A percentile compares a stretch with the other conserved stretches of the same genome.
Evolutionary conservation across 53 echinoderm and acorn worm genomes (phyloP).

Genomic region (Stichopus horrens): DNA sequence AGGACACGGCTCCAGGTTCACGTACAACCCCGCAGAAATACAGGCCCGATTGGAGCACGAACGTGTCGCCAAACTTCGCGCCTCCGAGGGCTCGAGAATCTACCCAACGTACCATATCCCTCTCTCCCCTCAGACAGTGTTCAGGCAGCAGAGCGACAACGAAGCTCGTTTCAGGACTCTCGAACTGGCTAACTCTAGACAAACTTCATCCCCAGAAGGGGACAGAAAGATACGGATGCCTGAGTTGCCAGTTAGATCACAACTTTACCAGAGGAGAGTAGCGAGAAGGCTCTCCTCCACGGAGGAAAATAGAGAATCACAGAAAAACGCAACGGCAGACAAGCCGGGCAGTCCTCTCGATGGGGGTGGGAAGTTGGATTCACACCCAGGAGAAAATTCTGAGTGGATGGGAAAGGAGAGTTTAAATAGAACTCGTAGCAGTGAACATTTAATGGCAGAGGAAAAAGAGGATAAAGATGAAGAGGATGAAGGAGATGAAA

Average conservation of each 20-base stretch:
- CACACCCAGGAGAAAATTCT: not conserved
- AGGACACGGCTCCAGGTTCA: slow-evolving; percentile 81
- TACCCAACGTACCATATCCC: slow-evolving; percentile 60
- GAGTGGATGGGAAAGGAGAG: not conserved
- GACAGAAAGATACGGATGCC: slow-evolving; percentile 84
- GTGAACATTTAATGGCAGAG: slow-evolving; percentile 28
- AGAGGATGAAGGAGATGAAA: slow-evolving; percentile 49
- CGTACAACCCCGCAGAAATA: slow-evolving; percentile 90
- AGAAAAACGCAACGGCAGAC: not conserved
- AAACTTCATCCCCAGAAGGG: slow-evolving; percentile 26
- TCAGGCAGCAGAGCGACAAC: slow-evolving; percentile 85
- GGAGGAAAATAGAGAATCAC: slow-evolving; percentile 21
- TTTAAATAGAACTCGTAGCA: slow-evolving; percentile 15
- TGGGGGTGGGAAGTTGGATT: not conserved
- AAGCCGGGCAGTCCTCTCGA: not conserved
- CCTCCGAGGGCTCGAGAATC: slow-evolving; percentile 65
- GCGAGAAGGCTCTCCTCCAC: slow-evolving; percentile 49
- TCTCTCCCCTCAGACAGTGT: slow-evolving; percentile 80
- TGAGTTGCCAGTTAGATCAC: slow-evolving; percentile 81
- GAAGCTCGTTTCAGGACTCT: slow-evolving; percentile 75
- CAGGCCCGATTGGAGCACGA: slow-evolving; percentile 88
- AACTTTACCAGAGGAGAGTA: slow-evolving; percentile 89
- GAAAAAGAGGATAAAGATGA: slow-evolving; percentile 52
- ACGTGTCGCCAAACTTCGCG: slow-evolving; percentile 80
- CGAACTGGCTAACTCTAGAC: slow-evolving; percentile 60